These are phyloP conservation scores for Xenopus petersii DNA, from an alignment of 2,797 vertebrate species.

Conservation along the genomic window DNA sequence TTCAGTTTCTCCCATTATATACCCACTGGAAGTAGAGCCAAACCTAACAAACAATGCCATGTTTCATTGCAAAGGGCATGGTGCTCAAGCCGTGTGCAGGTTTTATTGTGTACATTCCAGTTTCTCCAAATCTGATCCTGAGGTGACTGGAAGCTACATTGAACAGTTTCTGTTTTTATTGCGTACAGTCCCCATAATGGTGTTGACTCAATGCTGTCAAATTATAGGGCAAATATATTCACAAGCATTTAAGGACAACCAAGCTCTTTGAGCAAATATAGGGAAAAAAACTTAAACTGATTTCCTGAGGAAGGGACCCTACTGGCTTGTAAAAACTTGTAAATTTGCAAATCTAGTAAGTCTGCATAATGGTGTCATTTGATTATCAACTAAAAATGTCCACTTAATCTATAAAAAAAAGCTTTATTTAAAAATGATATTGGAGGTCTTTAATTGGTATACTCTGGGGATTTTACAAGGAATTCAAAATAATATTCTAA, in stretches of 20 bases:
- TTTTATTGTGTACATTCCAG: conserved; percentile 62
- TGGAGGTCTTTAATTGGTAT: conserved; percentile 66
- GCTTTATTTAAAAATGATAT: conserved; percentile 69
- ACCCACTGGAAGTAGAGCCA: conserved; percentile 42
- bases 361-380: conserved; percentile 72
- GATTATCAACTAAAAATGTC: conserved; percentile 69
- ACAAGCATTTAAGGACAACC: conserved; percentile 72
- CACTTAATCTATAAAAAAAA: conserved; percentile 63
- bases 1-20: conserved; percentile 55
- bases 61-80: conserved; percentile 54
- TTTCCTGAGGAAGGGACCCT: conserved; percentile 76
- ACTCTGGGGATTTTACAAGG: conserved; percentile 59
- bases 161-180: conserved; percentile 69
- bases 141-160: conserved; percentile 66
- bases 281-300: conserved; percentile 66
- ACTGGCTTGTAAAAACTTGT: conserved; percentile 74
- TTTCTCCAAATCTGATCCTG: conserved; percentile 63
- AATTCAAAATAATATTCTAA: conserved; percentile 59
- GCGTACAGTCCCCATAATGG: conserved; percentile 62
- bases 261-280: conserved; percentile 69
- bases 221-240: conserved; percentile 72
- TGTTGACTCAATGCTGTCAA: conserved; percentile 70
- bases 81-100: conserved; percentile 51
- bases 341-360: conserved; percentile 75
- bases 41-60: conserved; percentile 50